These are phyloP conservation scores for Ophiodon elongatus DNA, from an alignment of 2,113 vertebrate genomes.

Conservation along the genomic window DNA sequence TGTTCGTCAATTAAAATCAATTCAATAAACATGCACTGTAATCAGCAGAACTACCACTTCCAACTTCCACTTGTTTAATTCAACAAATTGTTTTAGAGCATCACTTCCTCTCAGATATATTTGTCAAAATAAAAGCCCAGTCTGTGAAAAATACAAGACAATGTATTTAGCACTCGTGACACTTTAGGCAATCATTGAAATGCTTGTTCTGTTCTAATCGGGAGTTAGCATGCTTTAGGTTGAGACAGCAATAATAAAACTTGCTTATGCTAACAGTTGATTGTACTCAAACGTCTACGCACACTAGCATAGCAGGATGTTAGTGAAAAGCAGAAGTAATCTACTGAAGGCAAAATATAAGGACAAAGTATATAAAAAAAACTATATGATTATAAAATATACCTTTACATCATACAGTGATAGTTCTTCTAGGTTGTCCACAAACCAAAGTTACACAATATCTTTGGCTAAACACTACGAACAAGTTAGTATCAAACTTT, in stretches of 20 bases:
- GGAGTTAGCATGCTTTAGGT: conserved; percentile 55
- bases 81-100: not conserved
- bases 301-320: conserved; percentile 37
- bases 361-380: conserved; percentile 47
- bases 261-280: conserved; percentile 35
- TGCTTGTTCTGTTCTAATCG: conserved; percentile 37
- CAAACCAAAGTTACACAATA: conserved; percentile 48
- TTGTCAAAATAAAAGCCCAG: conserved; percentile 7
- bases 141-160: not conserved
- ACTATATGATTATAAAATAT: conserved; percentile 62
- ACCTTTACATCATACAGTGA: conserved; percentile 45
- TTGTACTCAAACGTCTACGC: conserved; percentile 20
- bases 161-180: not conserved
- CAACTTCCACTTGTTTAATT: not conserved
- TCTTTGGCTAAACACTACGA: conserved; percentile 63
- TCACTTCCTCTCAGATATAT: not conserved
- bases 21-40: not conserved
- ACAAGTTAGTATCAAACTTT: conserved; percentile 32
- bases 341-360: conserved; percentile 41
- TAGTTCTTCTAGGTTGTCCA: conserved; percentile 40
- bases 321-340: conserved; percentile 26
- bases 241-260: conserved; percentile 1
- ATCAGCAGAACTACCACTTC: not conserved
- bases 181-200: conserved; percentile 20
- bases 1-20: too few species aligned